Percentiles rank a stretch among this genome's conserved stretches.
Evolutionary conservation across 1,140 invertebrate genomes (phyloP).

Genomic region (Octopus sinensis): DNA sequence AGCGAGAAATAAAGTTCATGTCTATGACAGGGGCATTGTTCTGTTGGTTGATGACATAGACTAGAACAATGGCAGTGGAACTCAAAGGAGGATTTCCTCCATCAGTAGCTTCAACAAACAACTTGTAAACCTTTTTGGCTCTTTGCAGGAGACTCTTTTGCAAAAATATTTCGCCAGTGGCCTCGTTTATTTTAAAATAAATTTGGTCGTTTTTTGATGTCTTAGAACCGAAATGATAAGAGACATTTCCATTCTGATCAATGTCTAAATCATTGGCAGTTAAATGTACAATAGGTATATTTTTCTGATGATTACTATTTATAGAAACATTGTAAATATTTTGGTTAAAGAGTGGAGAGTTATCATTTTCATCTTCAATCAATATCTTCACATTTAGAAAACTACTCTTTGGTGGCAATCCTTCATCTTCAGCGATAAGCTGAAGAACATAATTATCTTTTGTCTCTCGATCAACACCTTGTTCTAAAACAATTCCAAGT

Average conservation of each 20-base stretch:
- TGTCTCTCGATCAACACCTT: conserved; percentile 75
- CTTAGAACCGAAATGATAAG: conserved; percentile 73
- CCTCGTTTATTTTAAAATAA: conserved; percentile 73
- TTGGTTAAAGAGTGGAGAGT: conserved; percentile 34
- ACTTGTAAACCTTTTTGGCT: conserved; percentile 66
- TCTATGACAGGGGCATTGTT: conserved; percentile 90
- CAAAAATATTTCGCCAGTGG: conserved; percentile 31
- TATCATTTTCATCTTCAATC: conserved; percentile 42
- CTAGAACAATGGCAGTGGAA: conserved; percentile 89
- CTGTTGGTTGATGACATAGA: conserved; percentile 85
- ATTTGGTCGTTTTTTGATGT: conserved; percentile 85
- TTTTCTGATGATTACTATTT: conserved; percentile 53
- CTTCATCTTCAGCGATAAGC: conserved; percentile 67
- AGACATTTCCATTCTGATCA: conserved; percentile 44
- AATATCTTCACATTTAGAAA: conserved; percentile 66
- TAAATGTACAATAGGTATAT: conserved; percentile 73
- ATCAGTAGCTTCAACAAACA: conserved; percentile 67
- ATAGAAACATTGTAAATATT: conserved; percentile 28
- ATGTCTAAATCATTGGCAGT: conserved; percentile 46
- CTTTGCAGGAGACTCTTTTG: conserved; percentile 25
- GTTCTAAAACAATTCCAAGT: conserved; percentile 32
- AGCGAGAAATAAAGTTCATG: conserved; percentile 77
- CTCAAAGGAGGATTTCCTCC: conserved; percentile 80
- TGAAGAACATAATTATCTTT: conserved; percentile 68
- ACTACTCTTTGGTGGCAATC: conserved; percentile 49